A percentile compares a stretch with the other conserved stretches of the same genome.
Evolutionary conservation across 2,113 vertebrate species (phyloP).

Genomic region (Pygoscelis adeliae): DNA sequence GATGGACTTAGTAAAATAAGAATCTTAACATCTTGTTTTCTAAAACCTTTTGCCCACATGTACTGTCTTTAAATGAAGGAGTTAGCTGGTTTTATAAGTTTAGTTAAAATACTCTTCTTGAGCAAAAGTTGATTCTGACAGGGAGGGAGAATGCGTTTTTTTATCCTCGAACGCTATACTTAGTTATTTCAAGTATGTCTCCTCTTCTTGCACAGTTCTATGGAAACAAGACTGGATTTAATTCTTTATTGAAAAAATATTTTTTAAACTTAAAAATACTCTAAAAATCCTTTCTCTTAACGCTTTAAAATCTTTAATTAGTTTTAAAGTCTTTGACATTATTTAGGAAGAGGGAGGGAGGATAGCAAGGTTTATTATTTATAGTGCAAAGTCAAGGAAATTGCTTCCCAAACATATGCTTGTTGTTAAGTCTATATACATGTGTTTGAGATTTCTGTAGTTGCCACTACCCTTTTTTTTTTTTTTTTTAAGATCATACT

Average conservation of each 20-base stretch:
- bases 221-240: neutral
- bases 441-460: conserved; percentile 28
- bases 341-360: neutral
- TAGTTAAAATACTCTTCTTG: neutral
- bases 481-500: neutral
- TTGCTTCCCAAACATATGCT: conserved; percentile 23
- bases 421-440: neutral
- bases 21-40: neutral
- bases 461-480: neutral
- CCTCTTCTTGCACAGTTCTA: neutral
- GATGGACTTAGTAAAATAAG: neutral
- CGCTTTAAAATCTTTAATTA: neutral
- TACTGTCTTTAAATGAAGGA: neutral
- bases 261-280: neutral
- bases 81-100: neutral
- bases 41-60: neutral
- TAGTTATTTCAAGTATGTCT: neutral
- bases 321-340: neutral
- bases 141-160: neutral
- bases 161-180: neutral
- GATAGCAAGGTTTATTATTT: neutral
- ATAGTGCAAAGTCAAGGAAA: neutral
- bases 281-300: neutral
- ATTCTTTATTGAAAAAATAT: neutral
- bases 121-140: neutral